Evolutionary conservation across 2,888 invertebrate genomes (phyloP).

Genomic region (Lasioglossum villosulum): DNA sequence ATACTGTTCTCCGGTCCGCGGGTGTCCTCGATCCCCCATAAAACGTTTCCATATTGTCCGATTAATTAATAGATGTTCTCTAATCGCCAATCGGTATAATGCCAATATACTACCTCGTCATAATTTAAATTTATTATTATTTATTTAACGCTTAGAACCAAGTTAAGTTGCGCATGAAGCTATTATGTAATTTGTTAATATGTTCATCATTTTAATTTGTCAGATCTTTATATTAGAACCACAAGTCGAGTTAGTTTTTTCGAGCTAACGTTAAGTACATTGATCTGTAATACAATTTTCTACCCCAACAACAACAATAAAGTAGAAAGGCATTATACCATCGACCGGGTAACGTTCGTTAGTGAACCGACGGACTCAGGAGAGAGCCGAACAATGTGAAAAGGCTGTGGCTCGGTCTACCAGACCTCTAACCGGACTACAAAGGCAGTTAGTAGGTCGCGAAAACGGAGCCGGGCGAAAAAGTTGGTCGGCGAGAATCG

Average conservation of each 20-base stretch:
- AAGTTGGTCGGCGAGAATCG: slow-evolving; percentile 1
- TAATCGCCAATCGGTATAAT: too few relatives aligned
- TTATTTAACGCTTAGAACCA: too few relatives aligned
- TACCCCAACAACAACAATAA: background rate
- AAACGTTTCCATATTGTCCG: background rate
- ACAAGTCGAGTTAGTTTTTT: background rate
- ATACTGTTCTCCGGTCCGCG: slow-evolving; percentile 42
- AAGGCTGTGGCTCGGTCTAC: background rate
- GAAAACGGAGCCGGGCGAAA: slow-evolving; percentile 7
- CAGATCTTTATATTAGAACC: too few relatives aligned
- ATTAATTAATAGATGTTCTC: background rate
- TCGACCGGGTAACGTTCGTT: background rate
- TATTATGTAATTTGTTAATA: too few relatives aligned
- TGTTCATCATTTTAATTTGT: too few relatives aligned
- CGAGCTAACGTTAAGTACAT: background rate
- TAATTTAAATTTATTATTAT: too few relatives aligned
- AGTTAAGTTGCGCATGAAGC: too few relatives aligned
- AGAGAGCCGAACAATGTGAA: background rate
- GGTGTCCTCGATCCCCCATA: slow-evolving; percentile 19
- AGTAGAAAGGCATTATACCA: background rate
- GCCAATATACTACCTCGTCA: too few relatives aligned
- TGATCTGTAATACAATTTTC: too few relatives aligned
- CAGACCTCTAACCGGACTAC: background rate
- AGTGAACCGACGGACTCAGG: background rate
- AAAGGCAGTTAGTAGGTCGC: background rate